Evolutionary conservation across 2,113 vertebrate genomes (phyloP).

Genomic region (Hystrix cristata): DNA sequence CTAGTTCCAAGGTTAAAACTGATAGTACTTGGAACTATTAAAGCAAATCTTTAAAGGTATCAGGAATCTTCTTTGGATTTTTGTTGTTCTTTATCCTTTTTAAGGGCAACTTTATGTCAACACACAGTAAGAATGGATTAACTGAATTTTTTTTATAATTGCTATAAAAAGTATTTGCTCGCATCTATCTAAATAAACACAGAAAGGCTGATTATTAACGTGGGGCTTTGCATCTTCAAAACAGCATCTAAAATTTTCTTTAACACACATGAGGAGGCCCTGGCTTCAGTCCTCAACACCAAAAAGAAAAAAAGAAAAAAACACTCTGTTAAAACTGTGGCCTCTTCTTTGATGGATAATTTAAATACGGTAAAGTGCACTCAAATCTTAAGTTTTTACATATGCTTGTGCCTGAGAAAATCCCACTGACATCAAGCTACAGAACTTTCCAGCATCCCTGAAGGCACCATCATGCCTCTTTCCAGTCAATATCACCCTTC

Average conservation of each 20-base stretch:
- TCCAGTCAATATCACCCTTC: background rate
- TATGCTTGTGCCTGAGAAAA: background rate
- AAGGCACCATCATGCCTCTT: background rate
- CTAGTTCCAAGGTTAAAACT: background rate
- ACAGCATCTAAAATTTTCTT: background rate
- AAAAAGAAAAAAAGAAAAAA: background rate
- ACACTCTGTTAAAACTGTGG: slow-evolving; percentile 17
- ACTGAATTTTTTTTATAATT: slow-evolving; percentile 1
- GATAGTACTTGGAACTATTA: background rate
- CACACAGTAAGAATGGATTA: background rate
- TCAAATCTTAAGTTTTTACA: background rate
- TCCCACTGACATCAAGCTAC: slow-evolving; percentile 20
- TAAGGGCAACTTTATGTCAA: slow-evolving; percentile 35
- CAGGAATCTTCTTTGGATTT: background rate
- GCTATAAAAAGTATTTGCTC: slow-evolving; percentile 13
- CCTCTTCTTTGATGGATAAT: background rate
- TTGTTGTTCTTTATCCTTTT: slow-evolving; percentile 33
- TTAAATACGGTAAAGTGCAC: background rate
- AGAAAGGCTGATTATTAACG: background rate
- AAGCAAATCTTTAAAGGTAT: slow-evolving; percentile 23
- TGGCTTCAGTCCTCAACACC: background rate
- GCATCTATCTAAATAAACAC: slow-evolving; percentile 2
- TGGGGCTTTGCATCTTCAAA: slow-evolving; percentile 22
- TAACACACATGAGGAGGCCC: background rate
- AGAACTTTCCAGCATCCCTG: background rate